Base-by-base conservation (phyloP, 2,888 invertebrate species). In the Cyclophora albipunctata region DNA sequence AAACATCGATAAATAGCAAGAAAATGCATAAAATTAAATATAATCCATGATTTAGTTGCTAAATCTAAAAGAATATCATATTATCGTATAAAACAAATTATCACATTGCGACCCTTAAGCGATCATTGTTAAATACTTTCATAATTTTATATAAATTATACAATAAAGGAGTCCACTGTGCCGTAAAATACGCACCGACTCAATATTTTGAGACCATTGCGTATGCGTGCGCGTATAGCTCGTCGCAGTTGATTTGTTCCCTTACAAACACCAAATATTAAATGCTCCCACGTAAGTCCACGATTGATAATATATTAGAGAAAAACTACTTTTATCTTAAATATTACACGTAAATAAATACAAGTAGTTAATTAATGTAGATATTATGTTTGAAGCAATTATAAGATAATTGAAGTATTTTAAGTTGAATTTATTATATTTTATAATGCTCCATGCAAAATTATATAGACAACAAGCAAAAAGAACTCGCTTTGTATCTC, bases 231-330 rank as follows among this genome's bases (percentile, higher is more conserved):
- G 20, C 20, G 20, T 20, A 20, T 20, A 20, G 20, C 20, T 20
- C 20, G 20, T 20, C 20, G 20, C 20, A 20, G 20, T 20, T 1
- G 20, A 20, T 20, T 20, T 20, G 20, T 20, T 20, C 20, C 20
- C 20, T 20, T 20, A 20, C 20, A 20, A 20, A 20, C 54, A 59
- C 50, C 53, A 48, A 48, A 54, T 53, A 45, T 60, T 72, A 75
- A 78, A 80, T 76, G 78, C 76, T 78, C 71, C 74, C 69, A 60
- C 61, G 69, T 57, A 66, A 66, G 66, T 71, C 69, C 61, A 61
- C 53, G 58, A 62, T 60, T 62, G 62, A 58, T 68, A 71, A 73
- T 71, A 77, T 71, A 20, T 20, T 20, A 20, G 20, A 20, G 20
- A 20, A 20, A 20, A 20, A 20, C 20, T 20, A 20, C 20, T 20